Percentiles rank a stretch among this genome's conserved stretches.
These are phyloP conservation scores for Diogma glabrata DNA, from an alignment of 2,888 invertebrate genomes.

Conservation along the genomic window DNA sequence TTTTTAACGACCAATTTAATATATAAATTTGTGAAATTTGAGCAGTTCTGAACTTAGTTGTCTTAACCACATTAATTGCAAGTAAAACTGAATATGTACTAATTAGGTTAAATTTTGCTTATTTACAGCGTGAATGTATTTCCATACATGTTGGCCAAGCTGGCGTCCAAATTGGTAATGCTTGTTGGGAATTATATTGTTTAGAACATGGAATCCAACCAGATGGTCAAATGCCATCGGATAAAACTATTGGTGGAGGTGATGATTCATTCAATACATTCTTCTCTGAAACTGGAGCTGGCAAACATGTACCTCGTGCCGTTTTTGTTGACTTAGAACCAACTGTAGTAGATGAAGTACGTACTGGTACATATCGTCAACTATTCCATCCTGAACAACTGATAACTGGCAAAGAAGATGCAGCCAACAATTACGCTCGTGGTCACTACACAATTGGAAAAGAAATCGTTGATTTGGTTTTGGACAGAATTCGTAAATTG, in stretches of 20 bases:
- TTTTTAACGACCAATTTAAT: too few relatives aligned
- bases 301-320: conserved; percentile 90
- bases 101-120: too few relatives aligned
- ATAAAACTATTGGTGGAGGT: conserved; percentile 80
- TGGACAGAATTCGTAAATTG: conserved; percentile 76
- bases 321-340: conserved; percentile 95
- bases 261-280: conserved; percentile 94
- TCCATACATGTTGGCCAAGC: conserved; percentile 70
- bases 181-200: conserved; percentile 83
- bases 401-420: conserved; percentile 94
- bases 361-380: conserved; percentile 88
- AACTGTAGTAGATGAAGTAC: conserved; percentile 89
- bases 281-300: conserved; percentile 89
- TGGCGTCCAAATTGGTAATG: conserved; percentile 83
- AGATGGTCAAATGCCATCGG: conserved; percentile 88
- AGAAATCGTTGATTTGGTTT: conserved; percentile 82
- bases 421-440: conserved; percentile 95
- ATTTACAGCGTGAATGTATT: conserved; percentile 74
- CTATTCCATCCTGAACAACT: conserved; percentile 96
- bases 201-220: conserved; percentile 86
- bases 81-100: too few relatives aligned
- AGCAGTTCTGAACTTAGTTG: too few relatives aligned
- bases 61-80: too few relatives aligned
- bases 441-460: conserved; percentile 97
- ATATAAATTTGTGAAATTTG: too few relatives aligned